These are phyloP conservation scores for Orchesella flavescens DNA, from an alignment of 2,888 invertebrate species.

Conservation along the genomic window DNA sequence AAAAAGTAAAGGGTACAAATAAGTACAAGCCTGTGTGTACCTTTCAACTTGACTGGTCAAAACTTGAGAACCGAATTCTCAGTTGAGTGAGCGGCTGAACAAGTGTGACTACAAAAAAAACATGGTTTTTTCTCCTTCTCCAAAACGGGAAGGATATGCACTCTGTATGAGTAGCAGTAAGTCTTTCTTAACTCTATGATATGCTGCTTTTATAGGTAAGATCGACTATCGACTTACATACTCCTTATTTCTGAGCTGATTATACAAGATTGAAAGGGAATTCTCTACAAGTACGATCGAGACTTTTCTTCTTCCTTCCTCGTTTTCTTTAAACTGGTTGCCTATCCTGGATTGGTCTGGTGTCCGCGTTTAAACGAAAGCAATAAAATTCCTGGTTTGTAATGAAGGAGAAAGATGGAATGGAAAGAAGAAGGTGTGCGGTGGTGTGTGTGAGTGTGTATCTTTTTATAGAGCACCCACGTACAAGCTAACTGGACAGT, in stretches of 20 bases:
- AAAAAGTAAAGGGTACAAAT: background rate
- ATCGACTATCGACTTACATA: background rate
- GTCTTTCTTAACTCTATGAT: background rate
- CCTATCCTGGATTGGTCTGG: background rate
- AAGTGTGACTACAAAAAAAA: conserved; percentile 41
- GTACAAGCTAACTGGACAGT: conserved; percentile 3
- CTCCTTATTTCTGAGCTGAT: background rate
- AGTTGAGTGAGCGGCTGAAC: conserved; percentile 40
- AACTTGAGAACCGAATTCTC: conserved; percentile 19
- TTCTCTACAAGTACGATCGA: background rate
- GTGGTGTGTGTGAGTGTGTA: background rate
- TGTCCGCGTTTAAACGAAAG: conserved; percentile 13
- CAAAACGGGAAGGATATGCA: conserved; percentile 15
- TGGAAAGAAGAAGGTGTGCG: conserved; percentile 13
- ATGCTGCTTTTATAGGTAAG: background rate
- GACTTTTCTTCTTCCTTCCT: background rate
- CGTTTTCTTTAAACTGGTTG: conserved; percentile 10
- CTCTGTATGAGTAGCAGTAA: conserved; percentile 2
- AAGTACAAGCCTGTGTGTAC: background rate
- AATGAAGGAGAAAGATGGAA: conserved; percentile 10
- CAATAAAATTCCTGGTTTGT: conserved; percentile 38
- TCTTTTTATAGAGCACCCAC: background rate
- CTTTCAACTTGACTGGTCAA: conserved; percentile 33
- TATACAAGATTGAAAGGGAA: background rate
- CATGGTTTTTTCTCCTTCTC: conserved; percentile 8